Base-by-base conservation (phyloP, 2,888 invertebrate species). In the Deroplatys truncata region DNA sequence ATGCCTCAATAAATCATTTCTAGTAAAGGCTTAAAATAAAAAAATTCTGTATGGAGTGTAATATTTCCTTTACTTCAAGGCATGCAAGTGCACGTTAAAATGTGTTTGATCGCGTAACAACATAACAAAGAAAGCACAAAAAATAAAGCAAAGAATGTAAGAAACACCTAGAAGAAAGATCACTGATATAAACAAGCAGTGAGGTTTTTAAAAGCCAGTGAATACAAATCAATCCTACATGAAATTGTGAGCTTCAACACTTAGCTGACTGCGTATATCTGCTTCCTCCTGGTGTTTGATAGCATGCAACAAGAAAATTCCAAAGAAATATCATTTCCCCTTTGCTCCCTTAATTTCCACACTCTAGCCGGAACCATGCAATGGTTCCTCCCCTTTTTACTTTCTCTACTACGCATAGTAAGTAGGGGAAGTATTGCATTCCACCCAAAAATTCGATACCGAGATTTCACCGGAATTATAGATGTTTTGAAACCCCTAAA, bases 211-310 rank as follows among this genome's bases (percentile, higher is more conserved):
- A 84, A 72, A 86, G 72, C 28, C 35, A 72, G 28, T 72, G 29
- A 86, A 16, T 43, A 28, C 28, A 84, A 15, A 84, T 43, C 56
- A 88, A 28, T 86, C 84, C 88, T 91, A 91, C 91, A 91, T 91
- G 89, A 91, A 91, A 90, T 91, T 91, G 86, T 91, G 91, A 84
- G 90, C 91, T 90, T 91, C 91, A 85, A 91, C 91, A 89, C 91
- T 91, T 86, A 90, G 91, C 88, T 91, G 91, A 89, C 91, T 91
- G 89, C 90, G 91, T 85, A 89, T 90, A 86, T 91, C 91, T 85
- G 90, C 88, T 82, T 91, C 91, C 90, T 91, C 91, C 91, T 91
- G 90, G 72, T 56, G 90, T n/a, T 82, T 89, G 91, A 85, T 84
- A 15, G 90, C 91, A 91, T 90, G 91, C 90, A 90, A 90, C 89